Base-by-base conservation (phyloP, 2,797 vertebrate species). In the Gallinago solitaria region DNA sequence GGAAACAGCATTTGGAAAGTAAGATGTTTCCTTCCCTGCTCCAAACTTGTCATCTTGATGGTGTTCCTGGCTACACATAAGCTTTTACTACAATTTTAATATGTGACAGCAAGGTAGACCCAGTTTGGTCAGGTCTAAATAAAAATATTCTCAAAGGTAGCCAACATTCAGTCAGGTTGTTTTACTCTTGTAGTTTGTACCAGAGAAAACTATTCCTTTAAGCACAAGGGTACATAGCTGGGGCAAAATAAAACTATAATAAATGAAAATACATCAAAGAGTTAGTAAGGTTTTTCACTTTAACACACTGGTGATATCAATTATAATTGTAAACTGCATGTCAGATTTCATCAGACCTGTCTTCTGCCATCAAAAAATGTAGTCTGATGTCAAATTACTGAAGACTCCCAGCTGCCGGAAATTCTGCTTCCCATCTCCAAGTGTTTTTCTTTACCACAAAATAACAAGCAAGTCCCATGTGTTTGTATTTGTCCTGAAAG, bases 311-410 rank as follows among this genome's bases (percentile, higher is more conserved):
- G 53, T 89, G 67, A 79, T 75, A 54, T 87, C 91, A 90, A 71
- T 95, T 95, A 84, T 48, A 76, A 86, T 28, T 93, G 68, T 81
- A 95, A 87, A 63, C 78, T 48, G 41, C 30, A 43, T 2, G 70
- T 67, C 89, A 90, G 70, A 48, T 93, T 95, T 53, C 93, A 88
- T 95, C 93, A 93, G 89, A 39, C 67, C 77, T 70, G 90, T 84
- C 93, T 92, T 89, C 78, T 33, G 24, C 83, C 80, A 84, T 82
- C 90, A 92, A 90, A 48, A 37, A 85, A 94, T 79, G 63, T 53
- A 70, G 76, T 17, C 37, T n/a, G 25, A 90, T 79, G 86, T 87
- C 85, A 93, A 70, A 64, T 69, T 60, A 79, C 12, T 80, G 80
- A 61, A 23, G 25, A n/a, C 35, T 83, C 32, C 60, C 64, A 53